A percentile compares a stretch with the other conserved stretches of the same genome.
phyloP scores from a whole-genome alignment of 1,140 invertebrate species.

The Aleiodes sp. region DNA sequence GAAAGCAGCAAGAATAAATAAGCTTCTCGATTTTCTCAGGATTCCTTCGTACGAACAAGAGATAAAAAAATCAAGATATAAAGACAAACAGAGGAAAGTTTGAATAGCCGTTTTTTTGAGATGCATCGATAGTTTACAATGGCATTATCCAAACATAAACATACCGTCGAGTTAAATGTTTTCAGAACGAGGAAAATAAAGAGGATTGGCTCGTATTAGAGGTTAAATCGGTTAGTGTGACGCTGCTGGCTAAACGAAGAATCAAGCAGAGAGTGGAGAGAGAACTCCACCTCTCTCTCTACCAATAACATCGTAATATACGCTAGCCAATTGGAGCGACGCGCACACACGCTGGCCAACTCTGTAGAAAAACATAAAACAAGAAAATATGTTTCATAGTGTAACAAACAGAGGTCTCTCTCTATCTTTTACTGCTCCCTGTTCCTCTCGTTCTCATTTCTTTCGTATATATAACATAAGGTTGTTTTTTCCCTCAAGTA shows the following conservation, averaged over 20 bases:
- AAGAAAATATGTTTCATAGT: not conserved
- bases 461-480: too few species aligned
- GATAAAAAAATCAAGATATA: not conserved
- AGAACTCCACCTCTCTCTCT: too few species aligned
- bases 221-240: not conserved
- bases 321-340: not conserved
- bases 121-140: conserved; percentile 14
- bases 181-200: not conserved
- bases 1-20: not conserved
- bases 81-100: not conserved
- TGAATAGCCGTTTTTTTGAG: not conserved
- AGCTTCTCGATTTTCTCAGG: not conserved
- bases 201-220: not conserved
- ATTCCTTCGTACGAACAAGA: not conserved
- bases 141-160: conserved; percentile 8
- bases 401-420: too few species aligned
- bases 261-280: too few species aligned
- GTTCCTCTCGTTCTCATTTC: too few species aligned
- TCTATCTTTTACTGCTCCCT: too few species aligned
- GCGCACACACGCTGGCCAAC: not conserved
- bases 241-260: not conserved
- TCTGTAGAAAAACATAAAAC: not conserved
- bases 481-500: too few species aligned
- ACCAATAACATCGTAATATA: too few species aligned
- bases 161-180: not conserved